Base-by-base conservation (phyloP, 1,140 invertebrate species). In the Halyomorpha halys region DNA sequence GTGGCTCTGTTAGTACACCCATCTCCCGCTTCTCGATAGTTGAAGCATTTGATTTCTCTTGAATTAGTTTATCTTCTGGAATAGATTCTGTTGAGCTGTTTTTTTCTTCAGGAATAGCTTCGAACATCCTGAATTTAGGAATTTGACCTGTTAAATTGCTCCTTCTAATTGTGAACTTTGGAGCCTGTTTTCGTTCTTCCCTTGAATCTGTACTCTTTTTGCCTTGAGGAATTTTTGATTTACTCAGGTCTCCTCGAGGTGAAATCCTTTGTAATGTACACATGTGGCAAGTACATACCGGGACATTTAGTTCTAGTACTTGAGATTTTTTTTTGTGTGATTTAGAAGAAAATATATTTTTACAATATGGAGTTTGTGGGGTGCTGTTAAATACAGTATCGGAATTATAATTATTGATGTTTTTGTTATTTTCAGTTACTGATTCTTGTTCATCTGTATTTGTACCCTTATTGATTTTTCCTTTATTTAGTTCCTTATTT, bases 31-130 rank as follows among this genome's bases (percentile, higher is more conserved):
- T 64, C 25, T 63, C 61, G 4, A n/a, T 27, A 54, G 53, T 61
- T 54, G 30, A 49, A 4, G n/a, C 18, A 61, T 59, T 44, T 30
- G 47, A 21, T n/a, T 59, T 45, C 27, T 45, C 56, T 16, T 66
- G 64, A 21, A 45, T 44, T 13, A 61, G 61, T 18, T n/a, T n/a
- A 19, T 49, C 47, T 21, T 56, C 53, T 16, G 23, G 6, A 5
- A 66, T 66, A 3, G 53, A 56, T 34, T 69, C 68, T 18, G 61
- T 51, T 9, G 68, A 69, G 18, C 67, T 64, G 44, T 27, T 67
- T 59, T 63, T 66, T 61, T 70, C 69, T 66, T 71, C 70, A 6
- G 70, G 70, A 30, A 71, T 71, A 14, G 63, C 69, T 65, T 71
- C 70, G 60, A 71, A 71, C 61, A 62, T 67, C 49, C 68, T 64